Evolutionary conservation across 2,888 invertebrate species (phyloP), one percentile per base, ranked within the genome.

Genomic region (Hirtodrosophila alboralis): DNA sequence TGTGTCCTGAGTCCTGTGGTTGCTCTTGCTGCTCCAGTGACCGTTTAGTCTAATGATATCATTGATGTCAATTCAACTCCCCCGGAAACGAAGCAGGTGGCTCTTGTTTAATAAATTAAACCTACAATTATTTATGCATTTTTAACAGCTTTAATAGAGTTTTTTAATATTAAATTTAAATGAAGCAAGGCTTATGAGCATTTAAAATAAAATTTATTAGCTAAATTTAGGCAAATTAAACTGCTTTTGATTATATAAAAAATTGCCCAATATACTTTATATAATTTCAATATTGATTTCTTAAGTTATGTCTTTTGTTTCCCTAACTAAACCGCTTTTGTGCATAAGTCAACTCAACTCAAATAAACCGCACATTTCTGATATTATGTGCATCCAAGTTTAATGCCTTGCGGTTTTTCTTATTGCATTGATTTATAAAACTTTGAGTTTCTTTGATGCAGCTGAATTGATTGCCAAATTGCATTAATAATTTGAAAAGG

Each of bases 41-140:
- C 64, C 60, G 27, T 61, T 61, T 75, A 56, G 75, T 40, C 33
- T 16, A 31, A 34, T 52, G 59, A 18, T 62, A 78, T 81, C 66
- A 83, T 64, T 67, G 56, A 58, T 69, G 36, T 16, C 9, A 14
- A 10, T 26, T 16, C 49, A 36, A n/a, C n/a, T n/a, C n/a, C n/a
- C n/a, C n/a, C n/a, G 28, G 47, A 27, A 13, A 16, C 26, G 38
- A 21, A 8, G 9, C 5, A 28, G n/a, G 5, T 12, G 9, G 4
- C 13, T 2, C n/a, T 7, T 3, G 10, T n/a, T 48, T 5, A 27
- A 23, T 31, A 4, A 8, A 23, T 26, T 10, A n/a, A n/a, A n/a
- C n/a, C n/a, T n/a, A 47, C 31, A 14, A 62, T 34, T 28, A 45
- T 43, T 52, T 6, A 54, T 9, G 21, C 10, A 4, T 34, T 23